A percentile compares a stretch with the other conserved stretches of the same genome.
Conservation (phyloP, 92 coral and sea anemone species). For the Actinernus sp. region DNA sequence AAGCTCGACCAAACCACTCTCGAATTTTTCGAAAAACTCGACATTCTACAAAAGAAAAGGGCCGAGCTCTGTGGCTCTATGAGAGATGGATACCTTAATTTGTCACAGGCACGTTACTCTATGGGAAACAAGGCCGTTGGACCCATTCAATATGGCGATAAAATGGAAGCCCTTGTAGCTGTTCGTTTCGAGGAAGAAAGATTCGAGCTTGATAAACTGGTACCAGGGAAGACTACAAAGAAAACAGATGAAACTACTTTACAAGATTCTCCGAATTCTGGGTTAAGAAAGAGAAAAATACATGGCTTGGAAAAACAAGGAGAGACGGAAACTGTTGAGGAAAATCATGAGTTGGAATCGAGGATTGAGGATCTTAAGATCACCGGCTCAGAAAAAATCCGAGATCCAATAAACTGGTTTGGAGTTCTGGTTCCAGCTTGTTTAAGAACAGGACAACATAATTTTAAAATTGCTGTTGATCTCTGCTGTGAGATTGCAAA, state of each 20-base stretch:
- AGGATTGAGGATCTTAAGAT: not conserved
- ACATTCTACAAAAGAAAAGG: slow-evolving; percentile 64
- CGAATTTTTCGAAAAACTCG: slow-evolving; percentile 83
- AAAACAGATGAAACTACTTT: slow-evolving; percentile 14
- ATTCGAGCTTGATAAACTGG: slow-evolving; percentile 42
- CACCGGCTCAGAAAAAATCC: not conserved
- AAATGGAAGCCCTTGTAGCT: slow-evolving; percentile 73
- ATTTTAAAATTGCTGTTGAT: slow-evolving; percentile 77
- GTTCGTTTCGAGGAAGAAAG: slow-evolving; percentile 12
- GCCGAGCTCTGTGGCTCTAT: slow-evolving; percentile 55
- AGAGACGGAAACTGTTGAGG: not conserved
- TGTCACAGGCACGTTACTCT: slow-evolving; percentile 96
- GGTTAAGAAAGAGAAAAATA: slow-evolving; percentile 22
- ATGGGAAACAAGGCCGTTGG: slow-evolving; percentile 98
- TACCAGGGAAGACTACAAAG: slow-evolving; percentile 25
- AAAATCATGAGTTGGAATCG: slow-evolving; percentile 1
- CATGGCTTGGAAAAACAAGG: not conserved
- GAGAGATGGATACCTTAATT: slow-evolving; percentile 87
- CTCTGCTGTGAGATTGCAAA: slow-evolving; percentile 79
- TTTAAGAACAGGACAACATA: slow-evolving; percentile 78
- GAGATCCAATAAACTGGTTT: slow-evolving; percentile 94
- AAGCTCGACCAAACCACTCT: slow-evolving; percentile 72
- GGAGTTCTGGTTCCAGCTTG: slow-evolving; percentile 93
- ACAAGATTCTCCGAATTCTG: not conserved
- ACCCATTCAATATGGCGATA: slow-evolving; percentile 78